phyloP scores from a whole-genome alignment of 2,113 vertebrate species.

The Mirza zaza region DNA sequence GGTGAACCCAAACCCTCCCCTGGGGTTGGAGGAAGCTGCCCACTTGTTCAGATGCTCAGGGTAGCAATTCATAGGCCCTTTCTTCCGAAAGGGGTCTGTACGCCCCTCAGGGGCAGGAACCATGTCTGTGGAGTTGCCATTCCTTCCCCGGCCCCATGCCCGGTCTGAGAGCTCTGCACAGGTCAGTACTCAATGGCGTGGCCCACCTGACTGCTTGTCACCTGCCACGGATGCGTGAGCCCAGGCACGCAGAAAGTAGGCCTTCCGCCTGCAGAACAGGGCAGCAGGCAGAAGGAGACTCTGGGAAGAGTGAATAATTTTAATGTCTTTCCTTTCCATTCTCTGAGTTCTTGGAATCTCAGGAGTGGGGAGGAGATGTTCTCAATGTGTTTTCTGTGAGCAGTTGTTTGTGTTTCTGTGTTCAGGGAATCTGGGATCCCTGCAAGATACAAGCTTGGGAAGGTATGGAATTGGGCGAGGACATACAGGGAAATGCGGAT shows the following conservation, averaged over 20 bases:
- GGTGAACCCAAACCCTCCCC: not conserved
- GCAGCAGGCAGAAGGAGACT: not conserved
- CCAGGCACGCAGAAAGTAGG: not conserved
- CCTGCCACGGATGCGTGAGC: not conserved
- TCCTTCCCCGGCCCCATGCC: not conserved
- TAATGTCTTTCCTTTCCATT: not conserved
- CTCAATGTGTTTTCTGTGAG: not conserved
- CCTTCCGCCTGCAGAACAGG: not conserved
- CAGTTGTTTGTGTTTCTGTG: not conserved
- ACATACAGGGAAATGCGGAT: fast-evolving
- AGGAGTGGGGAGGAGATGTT: not conserved
- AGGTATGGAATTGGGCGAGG: not conserved
- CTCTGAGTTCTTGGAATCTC: not conserved
- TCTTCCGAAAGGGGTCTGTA: not conserved
- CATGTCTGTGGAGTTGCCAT: not conserved
- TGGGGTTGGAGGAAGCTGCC: not conserved
- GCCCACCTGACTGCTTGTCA: not conserved
- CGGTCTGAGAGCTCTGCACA: not conserved
- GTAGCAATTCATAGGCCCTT: fast-evolving
- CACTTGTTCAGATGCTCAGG: not conserved
- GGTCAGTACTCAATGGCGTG: fast-evolving
- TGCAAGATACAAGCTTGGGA: not conserved
- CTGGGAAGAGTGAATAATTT: not conserved
- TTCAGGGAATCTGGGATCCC: not conserved
- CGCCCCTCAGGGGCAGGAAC: not conserved